phyloP scores from a whole-genome alignment of 2,888 invertebrate genomes.

The Campopleginae sp. region DNA sequence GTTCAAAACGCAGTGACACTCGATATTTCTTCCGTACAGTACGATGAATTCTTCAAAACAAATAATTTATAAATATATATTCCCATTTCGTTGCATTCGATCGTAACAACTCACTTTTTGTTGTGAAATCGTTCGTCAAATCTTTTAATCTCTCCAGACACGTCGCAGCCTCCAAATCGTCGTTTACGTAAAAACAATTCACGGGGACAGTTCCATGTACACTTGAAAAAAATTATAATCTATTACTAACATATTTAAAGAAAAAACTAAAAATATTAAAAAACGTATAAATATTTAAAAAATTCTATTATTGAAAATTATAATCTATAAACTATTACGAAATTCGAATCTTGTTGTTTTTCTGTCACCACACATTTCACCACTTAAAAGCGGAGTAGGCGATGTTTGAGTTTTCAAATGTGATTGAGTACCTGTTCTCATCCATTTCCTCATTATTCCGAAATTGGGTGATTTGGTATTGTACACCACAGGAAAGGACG shows the following conservation, averaged over 20 bases:
- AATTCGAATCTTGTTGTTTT: background rate
- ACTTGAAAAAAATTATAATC: constrained; percentile 16
- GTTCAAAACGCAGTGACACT: constrained; percentile 88
- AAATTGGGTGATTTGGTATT: constrained; percentile 73
- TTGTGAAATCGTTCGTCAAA: constrained; percentile 69
- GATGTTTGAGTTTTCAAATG: background rate
- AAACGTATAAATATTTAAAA: too few relatives aligned
- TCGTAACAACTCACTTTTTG: constrained; percentile 67
- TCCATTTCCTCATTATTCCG: constrained; percentile 55
- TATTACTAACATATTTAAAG: too few relatives aligned
- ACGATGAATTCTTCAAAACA: constrained; percentile 82
- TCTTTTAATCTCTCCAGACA: constrained; percentile 75
- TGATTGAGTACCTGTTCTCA: constrained; percentile 66
- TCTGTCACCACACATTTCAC: background rate
- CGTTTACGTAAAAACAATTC: constrained; percentile 88
- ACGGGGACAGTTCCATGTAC: constrained; percentile 83
- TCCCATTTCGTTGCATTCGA: background rate
- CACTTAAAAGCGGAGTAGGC: background rate
- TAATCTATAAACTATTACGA: too few relatives aligned
- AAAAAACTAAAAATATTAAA: too few relatives aligned
- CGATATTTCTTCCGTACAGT: constrained; percentile 89
- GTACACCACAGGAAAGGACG: constrained; percentile 79
- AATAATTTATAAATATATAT: background rate
- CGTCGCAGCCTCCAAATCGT: constrained; percentile 85
- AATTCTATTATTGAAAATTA: too few relatives aligned